Evolutionary conservation across 2,797 vertebrate genomes (phyloP), one percentile per base, ranked within the genome.

Genomic region (Leptodactylus fallax): DNA sequence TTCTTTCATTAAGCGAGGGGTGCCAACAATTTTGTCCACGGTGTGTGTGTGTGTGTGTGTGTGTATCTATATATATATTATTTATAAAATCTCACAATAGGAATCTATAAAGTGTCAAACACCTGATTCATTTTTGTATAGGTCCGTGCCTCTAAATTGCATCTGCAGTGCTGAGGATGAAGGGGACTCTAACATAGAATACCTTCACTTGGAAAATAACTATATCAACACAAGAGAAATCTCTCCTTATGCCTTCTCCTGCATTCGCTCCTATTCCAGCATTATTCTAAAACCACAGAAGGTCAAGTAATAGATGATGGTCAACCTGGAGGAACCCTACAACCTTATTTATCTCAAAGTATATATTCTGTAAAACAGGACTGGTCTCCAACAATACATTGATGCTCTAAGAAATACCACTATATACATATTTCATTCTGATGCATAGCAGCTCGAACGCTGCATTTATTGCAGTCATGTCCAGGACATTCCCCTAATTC

Each of bases 181-280:
- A 0, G 94, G 92, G 13, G 97, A 98, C 71, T 97, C 97, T 27
- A 95, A 90, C 45, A 80, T 99, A 81, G 96, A 98, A 91, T 95
- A 97, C 0, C 90, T 99, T 92, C 97, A 98, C 90, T 95, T 99
- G 79, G 98, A 99, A 90, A 96, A 99, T 92, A 99, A 99, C 94
- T 95, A 96, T 19, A 96, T 99, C 21, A 96, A 96, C 89, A 95
- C 94, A 1, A 93, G 95, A 87, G 96, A 96, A 88, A 91, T 99
- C 63, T 96, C 97, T 7, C 94, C 96, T 0, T 92, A 94, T 0
- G 95, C 96, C 10, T 99, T 99, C 92, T 95, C 97, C 76, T 99
- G 98, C 69, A 96, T 99, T 51, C 95, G 95, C 83, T 96, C 97
- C 45, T 97, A 97, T 21, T 98, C 97, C 56, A 97, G 97, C 21